Percentiles rank a stretch among this genome's conserved stretches.
Conservation (phyloP, 2,888 invertebrate genomes). For the Drosophila monieri region DNA sequence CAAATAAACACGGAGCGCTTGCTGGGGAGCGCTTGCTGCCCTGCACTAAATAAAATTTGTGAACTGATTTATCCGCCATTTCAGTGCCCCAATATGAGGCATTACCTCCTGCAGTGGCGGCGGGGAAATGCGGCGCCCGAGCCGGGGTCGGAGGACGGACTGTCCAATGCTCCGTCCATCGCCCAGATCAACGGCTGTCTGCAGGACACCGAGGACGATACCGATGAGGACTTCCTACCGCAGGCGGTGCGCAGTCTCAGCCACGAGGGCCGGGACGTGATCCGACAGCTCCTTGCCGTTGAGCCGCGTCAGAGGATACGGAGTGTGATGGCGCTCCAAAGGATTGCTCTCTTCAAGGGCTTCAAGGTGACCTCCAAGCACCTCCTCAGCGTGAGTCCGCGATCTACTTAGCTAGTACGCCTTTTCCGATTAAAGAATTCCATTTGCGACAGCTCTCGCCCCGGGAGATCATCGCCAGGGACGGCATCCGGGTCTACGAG, state of each 20-base stretch:
- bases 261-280: conserved; percentile 75
- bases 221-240: conserved; percentile 62
- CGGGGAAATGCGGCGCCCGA: conserved; percentile 10
- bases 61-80: background rate
- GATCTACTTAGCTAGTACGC: background rate
- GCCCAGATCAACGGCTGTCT: conserved; percentile 50
- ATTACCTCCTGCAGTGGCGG: conserved; percentile 47
- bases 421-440: too few species aligned
- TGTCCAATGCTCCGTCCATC: conserved; percentile 50
- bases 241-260: conserved; percentile 60
- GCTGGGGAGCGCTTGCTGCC: background rate
- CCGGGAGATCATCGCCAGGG: conserved; percentile 63
- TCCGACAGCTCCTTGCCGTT: conserved; percentile 71
- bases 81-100: conserved; percentile 67
- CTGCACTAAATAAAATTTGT: background rate
- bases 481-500: conserved; percentile 54
- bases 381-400: conserved; percentile 66
- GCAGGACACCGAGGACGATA: conserved; percentile 29
- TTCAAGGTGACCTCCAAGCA: conserved; percentile 73
- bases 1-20: too few species aligned
- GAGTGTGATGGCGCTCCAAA: conserved; percentile 77
- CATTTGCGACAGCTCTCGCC: conserved; percentile 55
- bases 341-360: conserved; percentile 79
- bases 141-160: conserved; percentile 11
- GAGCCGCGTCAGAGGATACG: conserved; percentile 76